A percentile compares a stretch with the other conserved stretches of the same genome.
Conservation (phyloP, 2,797 vertebrate species). For the Hemibagrus guttatus region DNA sequence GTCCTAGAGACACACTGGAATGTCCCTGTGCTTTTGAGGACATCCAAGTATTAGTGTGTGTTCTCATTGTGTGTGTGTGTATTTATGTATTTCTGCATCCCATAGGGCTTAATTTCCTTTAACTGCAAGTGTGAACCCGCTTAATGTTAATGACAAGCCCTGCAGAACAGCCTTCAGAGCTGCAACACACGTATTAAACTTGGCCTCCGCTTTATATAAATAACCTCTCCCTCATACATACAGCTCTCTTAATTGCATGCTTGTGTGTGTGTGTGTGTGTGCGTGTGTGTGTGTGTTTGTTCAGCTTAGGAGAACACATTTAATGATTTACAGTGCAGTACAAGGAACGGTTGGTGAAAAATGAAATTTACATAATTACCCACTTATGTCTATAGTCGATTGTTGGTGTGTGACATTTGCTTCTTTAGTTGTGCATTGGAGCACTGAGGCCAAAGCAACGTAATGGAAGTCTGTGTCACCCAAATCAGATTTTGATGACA, state of each 20-base stretch:
- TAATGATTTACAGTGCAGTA: background rate
- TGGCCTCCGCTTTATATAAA: slow-evolving; percentile 20
- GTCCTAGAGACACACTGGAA: background rate
- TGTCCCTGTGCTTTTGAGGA: background rate
- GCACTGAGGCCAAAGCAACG: background rate
- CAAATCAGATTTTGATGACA: background rate
- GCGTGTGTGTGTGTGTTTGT: slow-evolving; percentile 4
- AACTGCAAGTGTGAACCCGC: slow-evolving; percentile 43
- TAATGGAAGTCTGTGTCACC: background rate
- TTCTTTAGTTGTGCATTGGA: background rate
- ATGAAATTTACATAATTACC: slow-evolving; percentile 17
- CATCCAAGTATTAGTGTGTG: background rate
- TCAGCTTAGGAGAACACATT: background rate
- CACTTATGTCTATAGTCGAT: background rate
- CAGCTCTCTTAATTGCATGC: background rate
- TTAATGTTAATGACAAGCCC: slow-evolving; percentile 35
- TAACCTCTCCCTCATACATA: background rate
- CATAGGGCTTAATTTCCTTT: slow-evolving; percentile 53
- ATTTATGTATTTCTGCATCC: slow-evolving; percentile 28
- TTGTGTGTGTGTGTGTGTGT: slow-evolving; percentile 7
- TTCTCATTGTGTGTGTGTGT: background rate
- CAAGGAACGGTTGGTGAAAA: background rate
- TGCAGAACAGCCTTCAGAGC: slow-evolving; percentile 34
- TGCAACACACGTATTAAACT: slow-evolving; percentile 33
- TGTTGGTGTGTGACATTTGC: background rate